Base-by-base conservation (phyloP, 2,797 vertebrate genomes). In the Notoglanidium macrostoma region DNA sequence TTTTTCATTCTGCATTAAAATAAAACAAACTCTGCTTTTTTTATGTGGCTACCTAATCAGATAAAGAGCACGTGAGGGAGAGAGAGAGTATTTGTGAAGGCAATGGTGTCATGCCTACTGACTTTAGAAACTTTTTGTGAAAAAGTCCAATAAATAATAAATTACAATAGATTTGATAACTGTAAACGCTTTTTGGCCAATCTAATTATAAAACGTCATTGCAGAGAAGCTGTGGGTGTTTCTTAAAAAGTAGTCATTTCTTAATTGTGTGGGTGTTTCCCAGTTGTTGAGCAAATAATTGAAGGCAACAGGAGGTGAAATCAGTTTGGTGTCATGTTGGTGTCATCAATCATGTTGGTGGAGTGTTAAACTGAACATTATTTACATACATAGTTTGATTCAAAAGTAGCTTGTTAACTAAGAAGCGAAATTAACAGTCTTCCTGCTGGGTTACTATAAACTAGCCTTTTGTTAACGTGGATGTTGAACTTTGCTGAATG, bases 41-140 rank as follows among this genome's bases (percentile, higher is more conserved):
- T 86, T 26, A 73, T n/a, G 89, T 73, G 89, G 88, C 67, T 82
- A 63, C 29, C 59, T 86, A 87, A 87, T 79, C 35, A 82, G 59
- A 54, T n/a, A 9, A 63, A 26, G 55, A 32, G 14, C 26, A 35
- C 35, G 29, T 59, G 68, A 10, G 35, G 3, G 19, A 5, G 35
- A 51, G 73, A 5, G 55, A 26, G 54, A 17, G 55, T 72, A 73
- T 54, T 35, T 73, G 74, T 32, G 12, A 68, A 68, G 3, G 81
- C 11, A 59, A 4, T 63, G 78, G 35, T 17, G n/a, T 68, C 26
- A 68, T 68, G 15, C 23, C n/a, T 46, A 10, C 44, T 65, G 55
- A 68, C 65, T 55, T 55, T 55, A 54, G 19, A 19, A 59, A 44
- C 21, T 40, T 57, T 57, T 14, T 57, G 40, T 17, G 14, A 29